Conservation (phyloP, 1,140 invertebrate species). For the Leguminivora glycinivorella region DNA sequence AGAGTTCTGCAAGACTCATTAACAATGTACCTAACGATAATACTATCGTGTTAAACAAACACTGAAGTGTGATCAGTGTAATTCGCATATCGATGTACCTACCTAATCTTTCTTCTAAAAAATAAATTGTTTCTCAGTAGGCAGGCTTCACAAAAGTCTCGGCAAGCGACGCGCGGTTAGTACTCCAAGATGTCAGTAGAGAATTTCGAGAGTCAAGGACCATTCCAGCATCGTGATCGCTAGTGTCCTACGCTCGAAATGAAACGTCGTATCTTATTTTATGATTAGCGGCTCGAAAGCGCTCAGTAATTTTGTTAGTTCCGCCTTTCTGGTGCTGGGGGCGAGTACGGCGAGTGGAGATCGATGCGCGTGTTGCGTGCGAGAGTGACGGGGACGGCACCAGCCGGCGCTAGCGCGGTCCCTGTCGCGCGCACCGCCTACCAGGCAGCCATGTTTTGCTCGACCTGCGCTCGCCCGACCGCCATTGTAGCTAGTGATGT, state of each 20-base stretch:
- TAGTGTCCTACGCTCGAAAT: constrained; percentile 76
- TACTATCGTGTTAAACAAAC: constrained; percentile 32
- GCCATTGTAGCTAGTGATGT: constrained; percentile 78
- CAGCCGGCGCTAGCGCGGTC: constrained; percentile 53
- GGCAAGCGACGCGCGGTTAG: constrained; percentile 59
- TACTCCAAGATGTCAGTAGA: constrained; percentile 71
- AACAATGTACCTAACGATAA: constrained; percentile 47
- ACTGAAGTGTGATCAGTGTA: not conserved
- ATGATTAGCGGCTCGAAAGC: constrained; percentile 79
- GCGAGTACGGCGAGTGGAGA: constrained; percentile 74
- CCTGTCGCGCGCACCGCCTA: constrained; percentile 74
- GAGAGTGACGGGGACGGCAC: constrained; percentile 62
- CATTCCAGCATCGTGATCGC: constrained; percentile 75
- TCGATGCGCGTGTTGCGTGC: constrained; percentile 73
- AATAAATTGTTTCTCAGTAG: constrained; percentile 48
- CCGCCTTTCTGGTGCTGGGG: constrained; percentile 78
- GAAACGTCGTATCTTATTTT: constrained; percentile 80
- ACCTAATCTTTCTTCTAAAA: constrained; percentile 43
- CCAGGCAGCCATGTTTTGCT: constrained; percentile 78
- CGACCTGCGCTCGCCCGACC: constrained; percentile 76
- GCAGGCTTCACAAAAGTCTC: constrained; percentile 52
- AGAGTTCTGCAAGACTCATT: constrained; percentile 51
- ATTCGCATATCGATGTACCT: constrained; percentile 39
- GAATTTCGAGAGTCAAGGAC: constrained; percentile 77
- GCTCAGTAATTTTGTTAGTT: constrained; percentile 79